Evolutionary conservation across 2,797 vertebrate genomes (phyloP).

Genomic region (Merluccius polli): DNA sequence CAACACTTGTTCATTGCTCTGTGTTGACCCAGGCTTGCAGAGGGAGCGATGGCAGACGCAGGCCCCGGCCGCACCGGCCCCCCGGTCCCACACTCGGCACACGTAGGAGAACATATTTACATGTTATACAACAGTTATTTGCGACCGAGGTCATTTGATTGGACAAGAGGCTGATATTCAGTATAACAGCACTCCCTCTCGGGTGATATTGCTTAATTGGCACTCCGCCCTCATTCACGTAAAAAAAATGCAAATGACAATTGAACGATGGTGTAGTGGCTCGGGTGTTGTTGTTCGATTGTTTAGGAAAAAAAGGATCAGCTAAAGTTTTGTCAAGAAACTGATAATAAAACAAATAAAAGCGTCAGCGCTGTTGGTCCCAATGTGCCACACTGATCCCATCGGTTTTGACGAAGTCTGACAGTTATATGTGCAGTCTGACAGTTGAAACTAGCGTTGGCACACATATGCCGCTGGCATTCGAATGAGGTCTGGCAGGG

Average conservation of each 20-base stretch:
- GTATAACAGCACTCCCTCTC: too few relatives aligned
- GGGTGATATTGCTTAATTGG: too few relatives aligned
- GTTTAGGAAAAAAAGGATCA: neutral
- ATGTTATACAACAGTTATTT: too few relatives aligned
- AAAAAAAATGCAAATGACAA: neutral
- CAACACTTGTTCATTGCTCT: constrained; percentile 19
- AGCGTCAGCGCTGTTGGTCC: neutral
- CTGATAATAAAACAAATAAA: neutral
- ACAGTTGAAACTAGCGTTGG: constrained; percentile 30
- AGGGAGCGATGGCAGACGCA: constrained; percentile 17
- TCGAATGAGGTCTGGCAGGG: constrained; percentile 46
- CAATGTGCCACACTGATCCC: neutral
- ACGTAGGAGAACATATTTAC: constrained; percentile 39
- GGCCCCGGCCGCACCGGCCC: constrained; percentile 15
- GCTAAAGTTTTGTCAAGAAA: neutral
- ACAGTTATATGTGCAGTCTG: constrained; percentile 29
- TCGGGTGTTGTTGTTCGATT: neutral
- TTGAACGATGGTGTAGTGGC: neutral
- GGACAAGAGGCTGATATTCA: too few relatives aligned
- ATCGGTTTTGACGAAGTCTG: neutral
- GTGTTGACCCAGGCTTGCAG: constrained; percentile 45
- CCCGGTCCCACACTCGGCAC: constrained; percentile 41
- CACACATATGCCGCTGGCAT: neutral
- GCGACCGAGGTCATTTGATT: too few relatives aligned
- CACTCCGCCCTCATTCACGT: neutral